Evolutionary conservation across 2,113 vertebrate species (phyloP).

Genomic region (Fukomys damarensis): DNA sequence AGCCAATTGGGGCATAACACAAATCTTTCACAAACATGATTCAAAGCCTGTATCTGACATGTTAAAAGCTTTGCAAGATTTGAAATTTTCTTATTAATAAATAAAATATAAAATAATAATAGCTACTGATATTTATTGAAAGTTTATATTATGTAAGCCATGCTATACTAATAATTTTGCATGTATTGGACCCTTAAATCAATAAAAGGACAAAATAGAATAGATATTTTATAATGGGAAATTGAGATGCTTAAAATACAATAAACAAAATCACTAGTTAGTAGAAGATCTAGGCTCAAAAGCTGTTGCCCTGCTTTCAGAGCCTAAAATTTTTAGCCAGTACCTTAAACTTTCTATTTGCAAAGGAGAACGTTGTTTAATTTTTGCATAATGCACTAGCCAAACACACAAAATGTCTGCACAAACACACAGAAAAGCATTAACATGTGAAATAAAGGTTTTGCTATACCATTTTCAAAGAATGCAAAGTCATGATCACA

Average conservation of each 20-base stretch:
- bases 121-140: not conserved
- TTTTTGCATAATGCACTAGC: not conserved
- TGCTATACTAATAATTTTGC: not conserved
- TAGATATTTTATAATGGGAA: not conserved
- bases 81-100: slow-evolving; percentile 15
- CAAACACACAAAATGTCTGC: not conserved
- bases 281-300: not conserved
- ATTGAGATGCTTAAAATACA: not conserved
- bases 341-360: not conserved
- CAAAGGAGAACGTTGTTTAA: not conserved
- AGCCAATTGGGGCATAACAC: not conserved
- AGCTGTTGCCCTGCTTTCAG: not conserved
- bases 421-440: not conserved
- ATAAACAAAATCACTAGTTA: not conserved
- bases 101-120: slow-evolving; percentile 2
- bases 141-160: not conserved
- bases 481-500: not conserved
- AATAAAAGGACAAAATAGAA: not conserved
- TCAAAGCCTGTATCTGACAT: not conserved
- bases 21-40: not conserved
- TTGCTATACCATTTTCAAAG: not conserved
- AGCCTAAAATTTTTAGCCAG: not conserved
- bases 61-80: not conserved
- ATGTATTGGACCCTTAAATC: not conserved
- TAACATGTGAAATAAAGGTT: not conserved